These are phyloP conservation scores for Lycaena phlaeas DNA, from an alignment of 2,888 invertebrate genomes.

Conservation along the genomic window DNA sequence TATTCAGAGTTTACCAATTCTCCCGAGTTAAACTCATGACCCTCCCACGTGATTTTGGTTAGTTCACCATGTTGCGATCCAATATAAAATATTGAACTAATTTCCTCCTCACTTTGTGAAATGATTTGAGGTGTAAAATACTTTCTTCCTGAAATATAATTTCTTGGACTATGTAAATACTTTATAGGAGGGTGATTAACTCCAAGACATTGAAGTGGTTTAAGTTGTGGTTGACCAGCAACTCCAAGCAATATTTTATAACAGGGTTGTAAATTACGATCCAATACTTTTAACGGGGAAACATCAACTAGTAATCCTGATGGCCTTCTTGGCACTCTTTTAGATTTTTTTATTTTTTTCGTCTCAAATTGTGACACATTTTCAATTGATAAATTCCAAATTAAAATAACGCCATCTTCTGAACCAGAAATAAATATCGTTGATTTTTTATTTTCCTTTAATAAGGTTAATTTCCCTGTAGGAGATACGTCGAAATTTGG, in stretches of 20 bases:
- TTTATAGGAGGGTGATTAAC: constrained; percentile 41
- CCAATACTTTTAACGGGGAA: constrained; percentile 74
- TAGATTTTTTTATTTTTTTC: constrained; percentile 52
- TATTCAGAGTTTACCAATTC: constrained; percentile 75
- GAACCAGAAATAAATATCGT: constrained; percentile 78
- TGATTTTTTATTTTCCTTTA: constrained; percentile 40
- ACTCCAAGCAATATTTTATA: constrained; percentile 69
- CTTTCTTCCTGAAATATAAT: constrained; percentile 46
- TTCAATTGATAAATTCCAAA: constrained; percentile 80
- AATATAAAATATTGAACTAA: constrained; percentile 41
- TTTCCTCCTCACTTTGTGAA: constrained; percentile 37
- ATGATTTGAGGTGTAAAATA: constrained; percentile 47
- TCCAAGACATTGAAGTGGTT: constrained; percentile 56
- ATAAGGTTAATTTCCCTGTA: constrained; percentile 67
- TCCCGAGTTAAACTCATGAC: constrained; percentile 77
- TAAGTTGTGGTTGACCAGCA: constrained; percentile 48
- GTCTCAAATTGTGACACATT: constrained; percentile 40
- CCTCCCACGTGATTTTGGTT: constrained; percentile 75
- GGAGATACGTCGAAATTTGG: constrained; percentile 71
- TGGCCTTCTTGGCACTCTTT: constrained; percentile 66
- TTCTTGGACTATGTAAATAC: constrained; percentile 40
- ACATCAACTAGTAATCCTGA: constrained; percentile 72
- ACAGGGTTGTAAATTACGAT: constrained; percentile 75
- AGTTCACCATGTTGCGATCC: constrained; percentile 60
- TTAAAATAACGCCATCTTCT: constrained; percentile 77